phyloP scores from a whole-genome alignment of 1,140 invertebrate species.

The Habropoda laboriosa region DNA sequence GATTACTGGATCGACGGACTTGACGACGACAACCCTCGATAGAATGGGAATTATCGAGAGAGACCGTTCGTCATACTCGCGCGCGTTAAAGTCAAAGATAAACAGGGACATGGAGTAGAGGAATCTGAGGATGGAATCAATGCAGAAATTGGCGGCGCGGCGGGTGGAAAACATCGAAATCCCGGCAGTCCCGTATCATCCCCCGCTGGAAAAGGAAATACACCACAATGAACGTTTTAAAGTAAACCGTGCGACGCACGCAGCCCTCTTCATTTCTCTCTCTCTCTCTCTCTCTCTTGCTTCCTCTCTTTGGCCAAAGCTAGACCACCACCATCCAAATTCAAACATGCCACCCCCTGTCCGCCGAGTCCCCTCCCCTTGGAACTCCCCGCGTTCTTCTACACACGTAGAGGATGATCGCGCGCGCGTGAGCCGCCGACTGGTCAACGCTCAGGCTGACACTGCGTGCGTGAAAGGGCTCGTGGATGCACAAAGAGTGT shows the following conservation, averaged over 20 bases:
- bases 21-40: no score
- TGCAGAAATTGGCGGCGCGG: neutral
- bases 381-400: slow-evolving; percentile 46
- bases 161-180: slow-evolving; percentile 25
- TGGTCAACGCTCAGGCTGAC: slow-evolving; percentile 41
- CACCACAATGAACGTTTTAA: slow-evolving; percentile 49
- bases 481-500: slow-evolving; percentile 68
- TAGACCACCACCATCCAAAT: slow-evolving; percentile 67
- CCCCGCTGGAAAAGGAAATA: slow-evolving; percentile 33
- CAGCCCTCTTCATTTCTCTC: slow-evolving; percentile 26
- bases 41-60: no score
- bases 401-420: slow-evolving; percentile 48
- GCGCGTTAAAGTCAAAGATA: no score
- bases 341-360: slow-evolving; percentile 60
- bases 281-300: slow-evolving; percentile 3
- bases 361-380: slow-evolving; percentile 15
- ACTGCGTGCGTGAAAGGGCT: slow-evolving; percentile 65
- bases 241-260: slow-evolving; percentile 62
- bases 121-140: neutral
- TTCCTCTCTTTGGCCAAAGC: slow-evolving; percentile 42
- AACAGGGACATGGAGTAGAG: neutral
- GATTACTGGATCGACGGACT: no score
- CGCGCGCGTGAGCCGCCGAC: slow-evolving; percentile 29
- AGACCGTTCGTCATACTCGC: no score
- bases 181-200: slow-evolving; percentile 15